Conservation (phyloP, 2,888 invertebrate genomes). For the Caenorhabditis becei region DNA sequence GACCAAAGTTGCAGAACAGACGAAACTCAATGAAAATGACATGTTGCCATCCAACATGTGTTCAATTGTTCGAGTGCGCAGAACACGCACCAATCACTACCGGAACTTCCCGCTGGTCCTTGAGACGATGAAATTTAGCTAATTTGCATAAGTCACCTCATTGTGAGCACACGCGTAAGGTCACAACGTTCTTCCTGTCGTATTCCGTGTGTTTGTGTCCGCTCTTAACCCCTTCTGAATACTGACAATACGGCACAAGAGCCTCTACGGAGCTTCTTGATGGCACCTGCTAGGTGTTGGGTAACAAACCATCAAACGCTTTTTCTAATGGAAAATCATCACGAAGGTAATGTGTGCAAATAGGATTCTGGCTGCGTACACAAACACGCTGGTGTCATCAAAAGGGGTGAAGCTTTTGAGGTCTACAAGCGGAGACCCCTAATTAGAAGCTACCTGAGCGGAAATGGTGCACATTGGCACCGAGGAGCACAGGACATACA, state of each 20-base stretch:
- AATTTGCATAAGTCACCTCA: constrained; percentile 61
- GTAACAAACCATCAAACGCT: constrained; percentile 40
- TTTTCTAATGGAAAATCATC: constrained; percentile 46
- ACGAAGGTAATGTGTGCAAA: constrained; percentile 43
- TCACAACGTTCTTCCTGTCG: constrained; percentile 33
- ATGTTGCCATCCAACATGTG: constrained; percentile 47
- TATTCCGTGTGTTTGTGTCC: constrained; percentile 33
- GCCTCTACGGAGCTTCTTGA: constrained; percentile 38
- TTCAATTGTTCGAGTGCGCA: constrained; percentile 34
- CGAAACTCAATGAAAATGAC: constrained; percentile 11
- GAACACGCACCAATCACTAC: constrained; percentile 49
- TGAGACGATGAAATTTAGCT: constrained; percentile 54
- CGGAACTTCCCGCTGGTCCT: constrained; percentile 59
- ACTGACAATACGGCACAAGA: constrained; percentile 42
- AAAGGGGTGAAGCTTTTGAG: constrained; percentile 25
- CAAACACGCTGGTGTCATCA: constrained; percentile 50
- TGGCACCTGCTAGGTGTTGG: constrained; percentile 58
- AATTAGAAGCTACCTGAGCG: constrained; percentile 62
- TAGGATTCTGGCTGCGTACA: constrained; percentile 40
- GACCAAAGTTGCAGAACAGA: neutral
- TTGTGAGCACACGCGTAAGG: constrained; percentile 53
- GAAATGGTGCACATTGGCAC: constrained; percentile 43
- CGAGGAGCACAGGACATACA: constrained; percentile 37
- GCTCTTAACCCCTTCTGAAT: constrained; percentile 26
- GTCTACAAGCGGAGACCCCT: constrained; percentile 42